phyloP scores from a whole-genome alignment of 1,140 invertebrate species.

The Rhopalosiphum padi region DNA sequence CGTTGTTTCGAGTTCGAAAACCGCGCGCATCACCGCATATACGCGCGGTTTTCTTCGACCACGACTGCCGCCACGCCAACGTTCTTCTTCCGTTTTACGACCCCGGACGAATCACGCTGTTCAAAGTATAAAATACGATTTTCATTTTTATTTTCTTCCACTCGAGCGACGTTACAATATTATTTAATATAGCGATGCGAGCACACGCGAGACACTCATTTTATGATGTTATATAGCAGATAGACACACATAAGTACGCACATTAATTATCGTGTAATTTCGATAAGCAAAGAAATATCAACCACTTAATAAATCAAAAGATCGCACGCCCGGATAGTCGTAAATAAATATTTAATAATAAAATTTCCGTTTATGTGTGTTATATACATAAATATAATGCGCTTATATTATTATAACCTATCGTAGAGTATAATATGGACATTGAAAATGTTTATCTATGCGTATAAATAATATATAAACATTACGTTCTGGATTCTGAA shows the following conservation, averaged over 20 bases:
- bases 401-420: neutral
- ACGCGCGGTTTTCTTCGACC: neutral
- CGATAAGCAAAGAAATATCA: neutral
- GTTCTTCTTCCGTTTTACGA: neutral
- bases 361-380: neutral
- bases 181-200: neutral
- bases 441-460: neutral
- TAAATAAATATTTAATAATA: neutral
- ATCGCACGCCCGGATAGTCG: neutral
- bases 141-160: neutral
- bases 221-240: neutral
- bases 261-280: neutral
- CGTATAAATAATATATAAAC: neutral
- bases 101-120: neutral
- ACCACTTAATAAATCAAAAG: constrained; percentile 14
- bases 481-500: neutral
- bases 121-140: neutral
- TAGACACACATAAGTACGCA: neutral
- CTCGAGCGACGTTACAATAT: neutral
- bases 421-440: neutral
- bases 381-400: neutral
- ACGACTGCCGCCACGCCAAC: neutral
- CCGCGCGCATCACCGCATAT: neutral
- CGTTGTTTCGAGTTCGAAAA: neutral
- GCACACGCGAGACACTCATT: neutral